phyloP scores from a whole-genome alignment of 2,113 vertebrate species.

The Acanthochromis polyacanthus region DNA sequence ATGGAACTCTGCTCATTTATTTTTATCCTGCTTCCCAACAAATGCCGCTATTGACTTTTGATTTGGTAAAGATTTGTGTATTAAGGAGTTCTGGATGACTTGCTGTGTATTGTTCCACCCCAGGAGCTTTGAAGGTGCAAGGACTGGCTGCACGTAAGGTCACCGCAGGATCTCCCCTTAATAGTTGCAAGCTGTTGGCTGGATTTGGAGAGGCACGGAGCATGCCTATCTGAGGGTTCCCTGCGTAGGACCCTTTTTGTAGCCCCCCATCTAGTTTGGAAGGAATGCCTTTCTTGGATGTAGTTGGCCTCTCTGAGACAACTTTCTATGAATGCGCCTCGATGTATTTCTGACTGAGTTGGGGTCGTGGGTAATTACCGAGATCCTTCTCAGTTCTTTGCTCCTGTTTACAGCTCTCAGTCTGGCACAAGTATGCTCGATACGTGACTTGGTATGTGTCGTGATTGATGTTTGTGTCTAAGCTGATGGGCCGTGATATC shows the following conservation, averaged over 20 bases:
- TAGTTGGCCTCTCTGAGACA: constrained; percentile 67
- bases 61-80: constrained; percentile 79
- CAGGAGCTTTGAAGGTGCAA: constrained; percentile 83
- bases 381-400: constrained; percentile 42
- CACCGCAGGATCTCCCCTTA: constrained; percentile 83
- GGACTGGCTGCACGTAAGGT: constrained; percentile 82
- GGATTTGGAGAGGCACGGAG: constrained; percentile 69
- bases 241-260: constrained; percentile 59
- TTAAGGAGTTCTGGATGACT: constrained; percentile 84
- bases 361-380: constrained; percentile 39
- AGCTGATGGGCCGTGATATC: constrained; percentile 58
- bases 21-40: constrained; percentile 48
- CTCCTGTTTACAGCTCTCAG: constrained; percentile 53
- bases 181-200: constrained; percentile 86
- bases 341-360: constrained; percentile 70
- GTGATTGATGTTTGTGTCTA: constrained; percentile 67
- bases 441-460: constrained; percentile 66
- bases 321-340: constrained; percentile 66
- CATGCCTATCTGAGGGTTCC: constrained; percentile 68
- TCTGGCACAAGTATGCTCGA: constrained; percentile 50
- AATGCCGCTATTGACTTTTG: constrained; percentile 48
- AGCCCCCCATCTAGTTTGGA: constrained; percentile 53
- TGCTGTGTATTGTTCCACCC: constrained; percentile 82
- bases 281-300: constrained; percentile 74
- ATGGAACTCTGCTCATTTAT: constrained; percentile 46